These are phyloP conservation scores for Caenorhabditis plicata DNA, from an alignment of 2,888 invertebrate species.

Conservation along the genomic window DNA sequence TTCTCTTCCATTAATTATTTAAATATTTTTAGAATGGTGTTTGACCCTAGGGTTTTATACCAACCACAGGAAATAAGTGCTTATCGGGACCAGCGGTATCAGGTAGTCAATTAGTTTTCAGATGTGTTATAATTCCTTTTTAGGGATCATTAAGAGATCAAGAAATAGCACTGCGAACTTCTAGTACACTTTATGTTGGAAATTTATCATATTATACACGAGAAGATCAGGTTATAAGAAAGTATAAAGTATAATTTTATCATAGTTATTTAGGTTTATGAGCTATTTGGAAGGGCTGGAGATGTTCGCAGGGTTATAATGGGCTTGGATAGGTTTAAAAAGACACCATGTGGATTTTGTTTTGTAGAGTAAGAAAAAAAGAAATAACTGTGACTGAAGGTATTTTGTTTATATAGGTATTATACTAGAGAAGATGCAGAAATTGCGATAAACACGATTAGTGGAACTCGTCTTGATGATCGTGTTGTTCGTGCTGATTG, in stretches of 20 bases:
- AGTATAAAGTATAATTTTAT: no score
- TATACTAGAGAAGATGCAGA: conserved; percentile 71
- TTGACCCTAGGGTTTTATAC: conserved; percentile 42
- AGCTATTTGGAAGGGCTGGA: conserved; percentile 91
- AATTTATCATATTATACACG: conserved; percentile 97
- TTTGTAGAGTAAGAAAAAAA: conserved; percentile 80
- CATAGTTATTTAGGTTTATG: no score
- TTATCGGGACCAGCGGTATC: conserved; percentile 62
- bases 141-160: conserved; percentile 61
- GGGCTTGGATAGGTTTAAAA: conserved; percentile 95
- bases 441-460: conserved; percentile 78
- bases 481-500: conserved; percentile 95
- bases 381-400: neutral
- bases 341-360: conserved; percentile 98
- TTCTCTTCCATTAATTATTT: neutral
- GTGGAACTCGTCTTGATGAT: conserved; percentile 81
- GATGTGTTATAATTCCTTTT: conserved; percentile 5
- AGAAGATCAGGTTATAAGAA: conserved; percentile 84
- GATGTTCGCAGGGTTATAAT: conserved; percentile 89
- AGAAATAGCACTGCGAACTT: conserved; percentile 76
- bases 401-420: conserved; percentile 65
- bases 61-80: conserved; percentile 47
- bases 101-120: conserved; percentile 29
- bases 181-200: conserved; percentile 89
- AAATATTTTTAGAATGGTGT: conserved; percentile 22